phyloP scores from a whole-genome alignment of 1,140 invertebrate species.

The Drosophila nebulosa region DNA sequence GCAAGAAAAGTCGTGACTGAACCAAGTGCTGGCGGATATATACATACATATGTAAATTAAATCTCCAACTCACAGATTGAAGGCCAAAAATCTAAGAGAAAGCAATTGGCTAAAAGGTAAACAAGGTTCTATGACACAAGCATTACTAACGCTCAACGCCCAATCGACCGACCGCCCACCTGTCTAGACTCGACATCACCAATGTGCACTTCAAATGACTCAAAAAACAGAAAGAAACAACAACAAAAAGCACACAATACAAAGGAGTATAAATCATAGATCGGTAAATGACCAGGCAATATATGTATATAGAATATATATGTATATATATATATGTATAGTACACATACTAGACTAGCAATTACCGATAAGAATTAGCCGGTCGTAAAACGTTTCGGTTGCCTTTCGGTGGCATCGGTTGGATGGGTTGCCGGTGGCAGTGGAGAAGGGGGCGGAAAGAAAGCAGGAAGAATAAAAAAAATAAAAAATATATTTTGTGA shows the following conservation, averaged over 20 bases:
- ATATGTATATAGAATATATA: not conserved
- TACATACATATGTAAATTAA: constrained; percentile 21
- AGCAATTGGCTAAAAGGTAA: constrained; percentile 14
- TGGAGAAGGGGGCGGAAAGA: constrained; percentile 17
- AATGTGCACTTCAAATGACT: not conserved
- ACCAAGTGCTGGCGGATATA: constrained; percentile 46
- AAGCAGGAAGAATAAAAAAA: constrained; percentile 33
- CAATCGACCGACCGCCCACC: not conserved
- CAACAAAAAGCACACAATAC: not conserved
- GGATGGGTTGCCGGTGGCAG: not conserved
- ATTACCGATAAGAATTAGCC: constrained; percentile 49
- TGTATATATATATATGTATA: not conserved
- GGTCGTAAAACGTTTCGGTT: constrained; percentile 30
- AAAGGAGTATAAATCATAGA: constrained; percentile 2
- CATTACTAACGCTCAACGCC: not conserved
- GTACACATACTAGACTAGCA: not conserved
- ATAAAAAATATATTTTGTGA: constrained; percentile 26
- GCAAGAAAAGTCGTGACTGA: constrained; percentile 47
- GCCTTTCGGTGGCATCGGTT: not conserved
- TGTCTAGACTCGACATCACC: not conserved
- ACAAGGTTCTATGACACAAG: not conserved
- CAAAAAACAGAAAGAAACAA: not conserved
- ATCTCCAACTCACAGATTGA: not conserved
- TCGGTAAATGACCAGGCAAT: not conserved
- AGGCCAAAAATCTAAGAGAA: constrained; percentile 22